phyloP scores from a whole-genome alignment of 2,888 invertebrate genomes.

The Spodoptera picta region DNA sequence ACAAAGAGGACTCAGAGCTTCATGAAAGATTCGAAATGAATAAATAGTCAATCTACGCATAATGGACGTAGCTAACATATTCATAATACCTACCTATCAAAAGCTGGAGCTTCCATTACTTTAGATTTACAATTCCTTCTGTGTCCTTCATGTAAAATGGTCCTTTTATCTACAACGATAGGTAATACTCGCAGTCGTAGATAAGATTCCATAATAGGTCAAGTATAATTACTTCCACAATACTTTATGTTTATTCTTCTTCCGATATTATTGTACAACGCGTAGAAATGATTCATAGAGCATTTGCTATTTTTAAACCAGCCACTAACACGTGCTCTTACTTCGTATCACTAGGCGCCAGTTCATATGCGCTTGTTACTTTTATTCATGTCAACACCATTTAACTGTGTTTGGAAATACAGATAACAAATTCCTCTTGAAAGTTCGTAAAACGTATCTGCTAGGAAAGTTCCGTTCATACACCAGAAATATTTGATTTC shows the following conservation, averaged over 20 bases:
- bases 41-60: too few relatives aligned
- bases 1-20: too few relatives aligned
- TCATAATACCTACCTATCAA: too few relatives aligned
- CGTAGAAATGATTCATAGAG: constrained; percentile 30
- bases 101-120: too few relatives aligned
- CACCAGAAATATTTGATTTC: neutral
- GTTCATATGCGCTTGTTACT: constrained; percentile 4
- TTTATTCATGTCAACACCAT: neutral
- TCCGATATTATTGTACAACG: constrained; percentile 41
- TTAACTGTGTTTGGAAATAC: neutral
- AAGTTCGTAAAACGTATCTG: neutral
- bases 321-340: constrained; percentile 24
- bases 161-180: constrained; percentile 11
- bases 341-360: constrained; percentile 1
- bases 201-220: constrained; percentile 36
- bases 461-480: neutral
- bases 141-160: too few relatives aligned
- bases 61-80: too few relatives aligned
- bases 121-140: too few relatives aligned
- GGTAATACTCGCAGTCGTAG: constrained; percentile 16
- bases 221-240: constrained; percentile 35
- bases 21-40: too few relatives aligned
- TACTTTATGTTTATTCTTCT: constrained; percentile 35
- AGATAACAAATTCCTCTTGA: neutral
- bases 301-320: constrained; percentile 41